Base-by-base conservation (phyloP, 2,113 vertebrate genomes). In the Rhynchomys soricoides region DNA sequence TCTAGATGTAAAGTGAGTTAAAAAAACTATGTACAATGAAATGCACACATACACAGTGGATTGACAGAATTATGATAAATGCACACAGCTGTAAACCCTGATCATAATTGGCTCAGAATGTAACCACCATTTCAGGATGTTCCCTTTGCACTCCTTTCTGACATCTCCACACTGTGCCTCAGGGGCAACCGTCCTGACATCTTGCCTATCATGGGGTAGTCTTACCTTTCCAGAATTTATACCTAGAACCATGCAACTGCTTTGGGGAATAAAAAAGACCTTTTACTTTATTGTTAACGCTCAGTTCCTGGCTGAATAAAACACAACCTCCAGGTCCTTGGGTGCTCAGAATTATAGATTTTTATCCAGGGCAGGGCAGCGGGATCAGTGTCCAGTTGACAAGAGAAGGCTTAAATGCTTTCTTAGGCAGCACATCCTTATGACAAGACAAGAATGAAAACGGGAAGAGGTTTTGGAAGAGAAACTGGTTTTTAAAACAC, bases 201-300 rank as follows among this genome's bases (percentile, higher is more conserved):
- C 94, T 91, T 92, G 88, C 45, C 43, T 91, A 50, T 71, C 45
- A 40, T 64, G n/a, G 40, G 45, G 75, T 78, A 74, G 48, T 86
- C 93, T 96, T 93, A 71, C 66, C 62, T 96, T 74, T 90, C 16
- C 70, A 71, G 43, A 96, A 92, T 7, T 92, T 94, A 81, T 1
- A 78, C 34, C 4, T 81, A 45, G 66, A 91, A 77, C 79, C 13
- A 82, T 34, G 40, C 37, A 92, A 52, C 50, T 93, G 16, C 43
- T 91, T 94, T 96, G 17, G 66, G 74, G 55, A 82, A 78, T 89
- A 57, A 95, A 88, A 89, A 83, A n/a, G 5, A 64, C 29, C 6
- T 70, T 88, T 79, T 73, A 21, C 93, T 91, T 93, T 90, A 96
- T 75, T 89, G 34, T 73, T 74, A 79, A 48, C 8, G 40, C 24